phyloP scores from a whole-genome alignment of 2,797 vertebrate genomes.

The Australoheros facetus region DNA sequence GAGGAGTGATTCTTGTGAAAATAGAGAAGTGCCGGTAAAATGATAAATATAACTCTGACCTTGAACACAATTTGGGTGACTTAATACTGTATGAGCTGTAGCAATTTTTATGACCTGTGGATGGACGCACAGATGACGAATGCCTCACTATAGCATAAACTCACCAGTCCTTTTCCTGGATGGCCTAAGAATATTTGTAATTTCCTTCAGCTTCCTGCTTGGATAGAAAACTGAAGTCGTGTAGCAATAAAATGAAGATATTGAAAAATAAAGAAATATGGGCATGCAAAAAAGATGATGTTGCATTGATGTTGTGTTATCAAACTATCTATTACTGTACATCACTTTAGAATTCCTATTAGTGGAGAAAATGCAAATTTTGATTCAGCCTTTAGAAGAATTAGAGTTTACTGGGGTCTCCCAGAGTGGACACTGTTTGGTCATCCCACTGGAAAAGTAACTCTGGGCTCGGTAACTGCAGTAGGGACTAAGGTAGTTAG shows the following conservation, averaged over 20 bases:
- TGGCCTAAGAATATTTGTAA: rapidly evolving
- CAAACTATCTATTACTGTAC: background rate
- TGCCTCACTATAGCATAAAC: background rate
- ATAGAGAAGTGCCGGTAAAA: background rate
- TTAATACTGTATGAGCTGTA: background rate
- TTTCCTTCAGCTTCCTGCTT: background rate
- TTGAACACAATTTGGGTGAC: background rate
- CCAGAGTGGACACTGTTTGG: too few relatives aligned
- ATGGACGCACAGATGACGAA: background rate
- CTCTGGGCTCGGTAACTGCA: background rate
- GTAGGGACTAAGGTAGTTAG: background rate
- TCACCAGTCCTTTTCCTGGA: background rate
- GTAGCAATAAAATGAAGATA: background rate
- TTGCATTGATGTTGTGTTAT: background rate
- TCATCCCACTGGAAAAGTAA: too few relatives aligned
- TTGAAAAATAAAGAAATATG: background rate
- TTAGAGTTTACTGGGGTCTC: background rate
- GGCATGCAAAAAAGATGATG: rapidly evolving
- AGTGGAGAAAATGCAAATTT: background rate
- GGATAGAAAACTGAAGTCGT: too few relatives aligned
- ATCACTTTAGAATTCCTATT: background rate
- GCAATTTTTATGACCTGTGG: background rate
- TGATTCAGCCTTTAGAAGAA: background rate
- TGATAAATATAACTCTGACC: background rate
- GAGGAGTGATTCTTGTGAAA: background rate